These are phyloP conservation scores for Meriones unguiculatus DNA, from an alignment of 2,113 vertebrate genomes.

Conservation along the genomic window DNA sequence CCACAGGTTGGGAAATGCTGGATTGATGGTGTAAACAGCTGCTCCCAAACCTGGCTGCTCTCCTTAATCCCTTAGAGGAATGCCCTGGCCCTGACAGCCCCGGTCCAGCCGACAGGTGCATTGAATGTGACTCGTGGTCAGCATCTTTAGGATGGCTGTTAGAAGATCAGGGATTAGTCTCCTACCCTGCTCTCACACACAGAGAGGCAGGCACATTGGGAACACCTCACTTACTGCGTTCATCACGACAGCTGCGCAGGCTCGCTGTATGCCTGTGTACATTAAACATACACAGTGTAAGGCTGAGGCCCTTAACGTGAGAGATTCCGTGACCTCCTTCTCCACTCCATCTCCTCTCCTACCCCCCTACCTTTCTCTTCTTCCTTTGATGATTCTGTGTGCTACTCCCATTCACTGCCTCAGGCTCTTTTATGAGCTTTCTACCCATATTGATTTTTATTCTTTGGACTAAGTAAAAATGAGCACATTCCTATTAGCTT, in stretches of 20 bases:
- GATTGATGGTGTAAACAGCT: not conserved
- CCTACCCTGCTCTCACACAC: not conserved
- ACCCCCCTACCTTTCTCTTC: not conserved
- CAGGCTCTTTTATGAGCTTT: not conserved
- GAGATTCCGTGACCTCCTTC: not conserved
- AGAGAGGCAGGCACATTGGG: not conserved
- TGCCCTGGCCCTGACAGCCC: not conserved
- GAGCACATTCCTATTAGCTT: not conserved
- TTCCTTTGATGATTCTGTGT: not conserved
- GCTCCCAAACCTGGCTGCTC: not conserved
- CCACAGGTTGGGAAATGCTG: no score
- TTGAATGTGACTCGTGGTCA: not conserved
- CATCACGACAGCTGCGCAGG: not conserved
- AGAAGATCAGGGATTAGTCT: not conserved
- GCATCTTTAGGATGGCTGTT: not conserved
- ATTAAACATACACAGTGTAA: not conserved
- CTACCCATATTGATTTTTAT: not conserved
- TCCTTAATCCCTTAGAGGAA: not conserved
- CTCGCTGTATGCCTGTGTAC: not conserved
- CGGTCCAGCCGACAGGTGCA: not conserved
- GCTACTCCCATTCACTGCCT: not conserved
- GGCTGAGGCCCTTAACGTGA: not conserved
- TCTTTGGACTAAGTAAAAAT: slow-evolving; percentile 35
- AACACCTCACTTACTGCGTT: not conserved
- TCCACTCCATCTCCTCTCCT: not conserved